Evolutionary conservation across 2,888 invertebrate species (phyloP), one percentile per base, ranked within the genome.

Genomic region (Eubasilissa splendida): DNA sequence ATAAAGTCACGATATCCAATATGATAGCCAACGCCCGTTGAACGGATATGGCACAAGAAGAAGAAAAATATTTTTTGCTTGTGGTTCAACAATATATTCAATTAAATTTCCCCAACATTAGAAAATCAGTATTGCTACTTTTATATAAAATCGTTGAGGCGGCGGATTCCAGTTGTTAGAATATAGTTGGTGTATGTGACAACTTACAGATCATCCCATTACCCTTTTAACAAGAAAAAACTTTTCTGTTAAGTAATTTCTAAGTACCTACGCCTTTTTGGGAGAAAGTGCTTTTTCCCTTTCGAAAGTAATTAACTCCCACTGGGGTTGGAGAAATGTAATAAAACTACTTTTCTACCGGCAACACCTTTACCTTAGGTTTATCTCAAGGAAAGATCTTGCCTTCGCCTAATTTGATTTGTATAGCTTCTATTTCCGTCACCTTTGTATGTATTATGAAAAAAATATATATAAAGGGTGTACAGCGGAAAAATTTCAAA

Each of bases 221-320:
- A 14, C 68, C 50, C 52, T 50, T 63, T 63, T 42, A 68, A 68
- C 68, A 50, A 7, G 68, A 68, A n/a, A 68, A n/a, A 50, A 50
- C 68, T 50, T 68, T 63, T 63, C 42, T 63, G 42, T 50, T 68
- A 42, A 42, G 68, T 68, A 68, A 68, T 68, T 50, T 68, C 42
- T 50, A 50, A 50, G 42, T 50, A 33, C 31, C 33, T 66, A 58
- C 9, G 42, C 58, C 65, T 11, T 31, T 31, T 33, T 31, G 33
- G 12, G 31, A 3, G 33, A 71, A 71, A 71, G 71, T 53, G 71
- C 71, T 71, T 71, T 71, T 71, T 42, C 33, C 71, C 71, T 53
- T 71, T 54, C 31, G 71, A 56, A 58, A 71, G 53, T 71, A 71
- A 71, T 71, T 71, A 71, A 71, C n/a, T 71, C 54, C 54, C 71